Percentiles rank a stretch among this genome's conserved stretches.
Evolutionary conservation across 2,113 vertebrate species (phyloP).

Genomic region (Mustela nigripes): DNA sequence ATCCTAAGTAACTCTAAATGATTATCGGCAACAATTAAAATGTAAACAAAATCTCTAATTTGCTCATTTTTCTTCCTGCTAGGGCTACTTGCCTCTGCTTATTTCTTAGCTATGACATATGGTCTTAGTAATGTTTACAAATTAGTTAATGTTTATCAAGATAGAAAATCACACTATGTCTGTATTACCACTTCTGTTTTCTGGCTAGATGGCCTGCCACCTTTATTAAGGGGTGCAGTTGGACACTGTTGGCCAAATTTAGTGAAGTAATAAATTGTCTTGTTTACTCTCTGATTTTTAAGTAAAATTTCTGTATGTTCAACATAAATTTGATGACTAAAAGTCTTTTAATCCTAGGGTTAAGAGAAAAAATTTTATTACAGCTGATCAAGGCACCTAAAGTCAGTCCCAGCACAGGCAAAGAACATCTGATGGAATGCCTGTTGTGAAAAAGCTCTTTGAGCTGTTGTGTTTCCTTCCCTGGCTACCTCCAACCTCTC

Average conservation of each 20-base stretch:
- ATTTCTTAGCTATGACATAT: not conserved
- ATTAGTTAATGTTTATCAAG: not conserved
- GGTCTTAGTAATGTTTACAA: not conserved
- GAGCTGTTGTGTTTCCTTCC: not conserved
- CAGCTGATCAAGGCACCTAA: not conserved
- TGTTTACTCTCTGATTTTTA: conserved; percentile 47
- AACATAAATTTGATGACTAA: not conserved
- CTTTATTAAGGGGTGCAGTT: conserved; percentile 6
- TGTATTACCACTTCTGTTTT: conserved; percentile 37
- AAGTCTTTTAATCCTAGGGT: not conserved
- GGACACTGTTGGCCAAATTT: not conserved
- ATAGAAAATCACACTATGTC: not conserved
- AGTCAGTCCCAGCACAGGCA: not conserved
- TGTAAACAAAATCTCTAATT: conserved; percentile 43
- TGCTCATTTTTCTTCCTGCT: not conserved
- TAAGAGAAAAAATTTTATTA: conserved; percentile 65
- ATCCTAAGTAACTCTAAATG: conserved; percentile 11
- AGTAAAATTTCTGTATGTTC: conserved; percentile 23
- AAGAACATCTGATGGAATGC: not conserved
- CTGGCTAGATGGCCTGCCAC: not conserved
- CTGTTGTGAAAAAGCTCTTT: not conserved
- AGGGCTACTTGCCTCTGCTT: conserved; percentile 7
- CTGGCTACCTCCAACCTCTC: not conserved
- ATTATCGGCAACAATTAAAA: conserved; percentile 24
- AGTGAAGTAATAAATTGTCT: conserved; percentile 27